phyloP scores from a whole-genome alignment of 2,888 invertebrate species.

The Heliconius aoede region DNA sequence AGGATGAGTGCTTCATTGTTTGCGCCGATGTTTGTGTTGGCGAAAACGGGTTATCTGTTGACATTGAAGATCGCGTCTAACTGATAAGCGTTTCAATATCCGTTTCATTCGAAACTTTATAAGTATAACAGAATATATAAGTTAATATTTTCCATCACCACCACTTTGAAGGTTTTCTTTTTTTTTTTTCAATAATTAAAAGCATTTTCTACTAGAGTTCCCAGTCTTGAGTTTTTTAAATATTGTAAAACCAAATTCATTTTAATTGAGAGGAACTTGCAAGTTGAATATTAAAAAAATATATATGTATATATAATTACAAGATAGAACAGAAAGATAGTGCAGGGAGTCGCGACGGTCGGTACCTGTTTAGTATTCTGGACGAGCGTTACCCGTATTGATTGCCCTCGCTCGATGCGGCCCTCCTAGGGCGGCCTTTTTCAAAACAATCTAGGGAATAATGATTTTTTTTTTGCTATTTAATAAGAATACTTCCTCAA shows the following conservation, averaged over 20 bases:
- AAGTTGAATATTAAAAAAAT: constrained; percentile 37
- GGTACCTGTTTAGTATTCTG: constrained; percentile 84
- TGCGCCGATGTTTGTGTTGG: constrained; percentile 60
- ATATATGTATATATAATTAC: constrained; percentile 49
- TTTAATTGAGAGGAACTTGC: not conserved
- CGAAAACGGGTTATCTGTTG: constrained; percentile 52
- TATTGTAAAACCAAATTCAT: not conserved
- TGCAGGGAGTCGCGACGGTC: constrained; percentile 44
- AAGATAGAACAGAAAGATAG: constrained; percentile 43
- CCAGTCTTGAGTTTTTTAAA: not conserved
- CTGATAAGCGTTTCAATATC: constrained; percentile 50
- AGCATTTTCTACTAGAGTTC: not conserved
- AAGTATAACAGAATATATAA: not conserved
- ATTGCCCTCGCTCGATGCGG: constrained; percentile 76
- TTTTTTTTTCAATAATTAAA: not conserved
- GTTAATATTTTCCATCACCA: not conserved
- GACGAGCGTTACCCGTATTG: constrained; percentile 86
- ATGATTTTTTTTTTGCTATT: constrained; percentile 65
- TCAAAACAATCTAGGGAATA: constrained; percentile 77
- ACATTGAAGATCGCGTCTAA: constrained; percentile 49
- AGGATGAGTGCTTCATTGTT: constrained; percentile 72
- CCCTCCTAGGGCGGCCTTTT: constrained; percentile 70
- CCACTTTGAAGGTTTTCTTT: not conserved
- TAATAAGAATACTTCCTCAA: constrained; percentile 24
- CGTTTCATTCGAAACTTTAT: constrained; percentile 34